Base-by-base conservation (phyloP, 1,140 invertebrate species). In the Neomicropteryx cornuta region DNA sequence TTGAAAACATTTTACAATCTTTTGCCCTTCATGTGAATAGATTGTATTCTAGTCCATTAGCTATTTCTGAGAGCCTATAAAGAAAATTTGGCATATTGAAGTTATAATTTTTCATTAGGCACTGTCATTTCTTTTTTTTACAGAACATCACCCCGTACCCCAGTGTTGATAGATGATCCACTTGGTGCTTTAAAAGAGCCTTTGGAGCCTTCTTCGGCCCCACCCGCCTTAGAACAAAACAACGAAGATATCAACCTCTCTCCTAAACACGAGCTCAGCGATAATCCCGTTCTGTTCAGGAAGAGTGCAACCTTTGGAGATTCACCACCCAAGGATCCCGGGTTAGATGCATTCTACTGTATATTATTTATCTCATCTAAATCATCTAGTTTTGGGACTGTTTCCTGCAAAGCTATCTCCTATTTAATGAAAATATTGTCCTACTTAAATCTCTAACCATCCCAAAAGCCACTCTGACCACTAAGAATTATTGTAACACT, bases 141-240 rank as follows among this genome's bases (percentile, higher is more conserved):
- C 48, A 81, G 79, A 56, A 61, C 78, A 40, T 73, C 73, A 18
- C 73, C 79, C 14, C 69, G 87, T 29, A 89, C 85, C 16, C 82
- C 85, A 2, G 86, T 93, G 1, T 85, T 88, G 2, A 77, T 88
- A 55, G 91, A 91, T 57, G 90, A 94, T 69, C 91, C 91, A 1
- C 61, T 95, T 18, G 91, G 90, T 6, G 86, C 88, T 18, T 67
- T 91, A 27, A 68, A 71, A 34, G 73, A 76, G 47, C 61, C 60
- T 23, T 52, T 57, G 39, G 53, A 51, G 31, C 40, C 41, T n/a
- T 24, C 5, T 18, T 35, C 37, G 21, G 45, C 44, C 36, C 46
- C 47, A 38, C 29, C 41, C 5, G 38, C 27, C 14, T 34, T 49
- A 34, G 29, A 50, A 6, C 49, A 52, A 10, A 36, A 46, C 6